Percentiles rank a stretch among this genome's conserved stretches.
These are phyloP conservation scores for Metaphire vulgaris DNA, from an alignment of 1,140 invertebrate genomes.

Conservation along the genomic window DNA sequence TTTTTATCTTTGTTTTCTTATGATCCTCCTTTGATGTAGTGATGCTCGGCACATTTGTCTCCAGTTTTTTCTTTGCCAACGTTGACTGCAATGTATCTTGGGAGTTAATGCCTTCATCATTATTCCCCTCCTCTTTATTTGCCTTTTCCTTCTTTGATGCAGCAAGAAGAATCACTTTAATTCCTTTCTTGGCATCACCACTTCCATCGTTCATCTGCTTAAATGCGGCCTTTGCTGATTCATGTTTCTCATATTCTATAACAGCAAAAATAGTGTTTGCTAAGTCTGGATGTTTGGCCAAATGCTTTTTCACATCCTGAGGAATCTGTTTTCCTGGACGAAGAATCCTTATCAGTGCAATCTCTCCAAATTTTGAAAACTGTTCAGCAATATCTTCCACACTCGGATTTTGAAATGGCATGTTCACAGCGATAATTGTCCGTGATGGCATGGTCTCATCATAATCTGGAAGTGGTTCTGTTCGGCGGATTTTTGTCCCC, in stretches of 20 bases:
- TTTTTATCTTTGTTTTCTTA: constrained; percentile 35
- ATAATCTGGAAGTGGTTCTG: constrained; percentile 75
- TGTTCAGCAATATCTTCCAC: constrained; percentile 81
- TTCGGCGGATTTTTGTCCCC: constrained; percentile 79
- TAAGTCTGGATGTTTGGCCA: constrained; percentile 81
- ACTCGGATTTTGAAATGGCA: constrained; percentile 73
- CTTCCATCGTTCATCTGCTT: constrained; percentile 51
- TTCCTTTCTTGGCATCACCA: constrained; percentile 53
- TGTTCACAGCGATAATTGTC: constrained; percentile 76
- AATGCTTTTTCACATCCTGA: constrained; percentile 77
- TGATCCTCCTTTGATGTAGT: constrained; percentile 7
- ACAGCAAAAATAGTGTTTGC: constrained; percentile 72
- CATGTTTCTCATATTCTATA: constrained; percentile 80
- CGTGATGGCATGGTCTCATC: constrained; percentile 83
- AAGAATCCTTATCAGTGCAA: constrained; percentile 74
- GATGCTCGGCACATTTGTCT: constrained; percentile 12
- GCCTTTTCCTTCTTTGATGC: constrained; percentile 39
- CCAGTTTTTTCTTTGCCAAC: constrained; percentile 18
- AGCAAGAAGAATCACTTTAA: constrained; percentile 52
- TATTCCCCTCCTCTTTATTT: constrained; percentile 11
- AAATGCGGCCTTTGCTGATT: constrained; percentile 71
- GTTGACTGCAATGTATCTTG: too few species aligned
- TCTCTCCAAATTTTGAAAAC: constrained; percentile 78
- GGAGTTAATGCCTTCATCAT: constrained; percentile 37
- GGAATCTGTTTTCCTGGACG: constrained; percentile 78